These are phyloP conservation scores for Numida meleagris DNA, from an alignment of 2,113 vertebrate species.

Conservation along the genomic window DNA sequence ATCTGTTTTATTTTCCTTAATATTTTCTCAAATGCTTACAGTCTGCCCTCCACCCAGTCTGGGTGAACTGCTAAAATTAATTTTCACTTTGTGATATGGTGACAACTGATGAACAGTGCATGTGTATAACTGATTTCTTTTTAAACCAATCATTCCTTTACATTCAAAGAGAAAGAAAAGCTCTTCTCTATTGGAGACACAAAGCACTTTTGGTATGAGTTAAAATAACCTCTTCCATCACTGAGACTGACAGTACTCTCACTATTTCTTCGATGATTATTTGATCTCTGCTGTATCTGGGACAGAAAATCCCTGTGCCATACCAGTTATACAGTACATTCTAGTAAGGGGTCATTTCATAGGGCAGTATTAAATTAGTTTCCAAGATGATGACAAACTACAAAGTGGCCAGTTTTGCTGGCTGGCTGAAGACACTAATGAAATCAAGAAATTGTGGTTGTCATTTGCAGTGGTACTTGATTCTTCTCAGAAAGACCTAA, in stretches of 20 bases:
- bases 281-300: conserved; percentile 46
- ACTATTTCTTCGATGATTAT: conserved; percentile 47
- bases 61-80: conserved; percentile 33
- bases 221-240: conserved; percentile 35
- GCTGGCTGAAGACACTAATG: conserved; percentile 42
- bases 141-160: conserved; percentile 11
- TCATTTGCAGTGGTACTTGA: conserved; percentile 47
- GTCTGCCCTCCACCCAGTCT: neutral
- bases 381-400: conserved; percentile 42
- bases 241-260: conserved; percentile 23
- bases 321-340: conserved; percentile 46
- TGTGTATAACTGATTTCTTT: conserved; percentile 23
- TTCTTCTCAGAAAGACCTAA: conserved; percentile 42
- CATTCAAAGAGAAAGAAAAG: neutral
- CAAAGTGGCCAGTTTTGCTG: conserved; percentile 34
- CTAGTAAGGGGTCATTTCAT: conserved; percentile 44
- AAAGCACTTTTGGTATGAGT: neutral
- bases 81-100: conserved; percentile 29
- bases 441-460: conserved; percentile 47
- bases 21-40: neutral
- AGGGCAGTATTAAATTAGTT: conserved; percentile 60
- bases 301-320: conserved; percentile 44
- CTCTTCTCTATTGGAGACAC: neutral
- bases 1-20: neutral
- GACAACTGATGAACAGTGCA: conserved; percentile 24